A percentile compares a stretch with the other conserved stretches of the same genome.
These are phyloP conservation scores for Pangasius djambal DNA, from an alignment of 2,797 vertebrate genomes.

Conservation along the genomic window DNA sequence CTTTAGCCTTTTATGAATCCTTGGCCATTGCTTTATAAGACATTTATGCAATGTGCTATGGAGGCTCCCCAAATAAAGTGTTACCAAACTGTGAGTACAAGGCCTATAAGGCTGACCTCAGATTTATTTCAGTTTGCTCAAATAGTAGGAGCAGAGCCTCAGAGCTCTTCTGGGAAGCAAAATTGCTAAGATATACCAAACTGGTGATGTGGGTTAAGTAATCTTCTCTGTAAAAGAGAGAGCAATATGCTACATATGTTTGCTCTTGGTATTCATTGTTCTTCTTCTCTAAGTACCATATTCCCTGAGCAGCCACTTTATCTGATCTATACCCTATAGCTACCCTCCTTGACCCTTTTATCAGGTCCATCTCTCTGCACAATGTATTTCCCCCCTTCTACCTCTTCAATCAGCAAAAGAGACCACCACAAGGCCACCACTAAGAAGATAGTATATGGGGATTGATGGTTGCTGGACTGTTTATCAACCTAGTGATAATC, in stretches of 20 bases:
- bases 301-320: background rate
- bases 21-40: background rate
- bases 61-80: background rate
- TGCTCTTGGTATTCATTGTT: background rate
- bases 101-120: background rate
- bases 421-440: background rate
- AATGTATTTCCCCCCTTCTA: background rate
- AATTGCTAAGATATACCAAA: slow-evolving; percentile 4
- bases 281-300: background rate
- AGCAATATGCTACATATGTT: background rate
- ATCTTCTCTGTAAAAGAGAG: background rate
- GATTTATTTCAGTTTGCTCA: background rate
- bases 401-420: background rate
- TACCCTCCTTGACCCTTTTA: background rate
- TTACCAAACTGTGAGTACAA: background rate
- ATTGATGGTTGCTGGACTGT: background rate
- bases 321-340: background rate
- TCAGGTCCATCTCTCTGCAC: background rate
- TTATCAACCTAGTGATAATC: background rate
- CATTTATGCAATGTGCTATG: too few species aligned
- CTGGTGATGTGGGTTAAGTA: background rate
- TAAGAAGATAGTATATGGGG: background rate
- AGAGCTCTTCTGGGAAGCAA: background rate
- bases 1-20: background rate
- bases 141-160: background rate